Conservation (phyloP, 2,113 vertebrate genomes). For the Hippopotamus amphibius region DNA sequence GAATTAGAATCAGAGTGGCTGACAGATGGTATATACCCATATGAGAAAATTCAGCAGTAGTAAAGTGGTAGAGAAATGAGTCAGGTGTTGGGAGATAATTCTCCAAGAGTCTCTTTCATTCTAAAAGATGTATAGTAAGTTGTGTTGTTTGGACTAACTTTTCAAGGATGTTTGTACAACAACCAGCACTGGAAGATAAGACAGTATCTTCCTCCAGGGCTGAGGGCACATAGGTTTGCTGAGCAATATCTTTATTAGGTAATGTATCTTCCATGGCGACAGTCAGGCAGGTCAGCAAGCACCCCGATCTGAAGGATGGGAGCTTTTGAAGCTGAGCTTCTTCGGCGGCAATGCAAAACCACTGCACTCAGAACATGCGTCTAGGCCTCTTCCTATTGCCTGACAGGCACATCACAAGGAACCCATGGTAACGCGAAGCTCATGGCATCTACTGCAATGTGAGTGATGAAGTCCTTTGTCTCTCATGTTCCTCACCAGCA, state of each 20-base stretch:
- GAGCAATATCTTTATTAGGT: background rate
- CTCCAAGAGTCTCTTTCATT: background rate
- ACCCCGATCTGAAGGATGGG: background rate
- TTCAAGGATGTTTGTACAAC: background rate
- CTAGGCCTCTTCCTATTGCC: background rate
- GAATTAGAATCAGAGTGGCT: background rate
- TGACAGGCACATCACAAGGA: background rate
- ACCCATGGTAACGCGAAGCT: background rate
- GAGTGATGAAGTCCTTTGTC: background rate
- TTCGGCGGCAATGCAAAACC: background rate
- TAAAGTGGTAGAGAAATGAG: background rate
- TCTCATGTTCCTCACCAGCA: background rate
- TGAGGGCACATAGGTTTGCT: background rate
- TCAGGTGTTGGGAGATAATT: background rate
- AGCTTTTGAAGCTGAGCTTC: background rate
- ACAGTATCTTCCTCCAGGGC: background rate
- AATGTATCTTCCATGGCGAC: background rate
- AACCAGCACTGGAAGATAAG: background rate
- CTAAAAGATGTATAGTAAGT: background rate
- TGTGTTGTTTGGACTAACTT: background rate
- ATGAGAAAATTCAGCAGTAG: background rate
- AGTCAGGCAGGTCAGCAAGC: background rate
- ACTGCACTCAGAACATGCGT: no score
- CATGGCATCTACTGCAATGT: background rate
- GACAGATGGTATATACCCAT: background rate